Evolutionary conservation across 2,113 vertebrate species (phyloP).

Genomic region (Eupsittula cactorum): DNA sequence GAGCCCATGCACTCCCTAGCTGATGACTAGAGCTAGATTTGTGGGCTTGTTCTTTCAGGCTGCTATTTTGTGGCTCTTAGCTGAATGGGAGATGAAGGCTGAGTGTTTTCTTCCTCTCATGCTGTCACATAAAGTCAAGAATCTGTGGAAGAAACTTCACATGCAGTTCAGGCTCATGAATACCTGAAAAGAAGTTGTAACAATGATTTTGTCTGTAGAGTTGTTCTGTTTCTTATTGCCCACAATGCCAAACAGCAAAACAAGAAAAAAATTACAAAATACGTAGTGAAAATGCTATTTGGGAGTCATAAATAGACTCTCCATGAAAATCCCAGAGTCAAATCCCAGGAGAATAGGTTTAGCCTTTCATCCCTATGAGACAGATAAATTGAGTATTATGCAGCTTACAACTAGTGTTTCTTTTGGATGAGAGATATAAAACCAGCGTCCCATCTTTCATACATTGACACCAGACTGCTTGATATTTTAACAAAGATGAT

Average conservation of each 20-base stretch:
- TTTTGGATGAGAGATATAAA: neutral
- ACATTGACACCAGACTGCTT: neutral
- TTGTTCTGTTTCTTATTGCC: neutral
- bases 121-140: neutral
- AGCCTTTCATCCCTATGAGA: neutral
- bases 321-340: neutral
- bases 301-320: neutral
- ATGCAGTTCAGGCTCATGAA: neutral
- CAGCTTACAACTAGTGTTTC: neutral
- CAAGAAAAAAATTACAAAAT: neutral
- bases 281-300: neutral
- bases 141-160: neutral
- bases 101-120: neutral
- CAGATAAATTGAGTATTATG: neutral
- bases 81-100: neutral
- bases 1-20: neutral
- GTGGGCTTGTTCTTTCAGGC: neutral
- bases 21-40: neutral
- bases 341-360: neutral
- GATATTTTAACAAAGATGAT: neutral
- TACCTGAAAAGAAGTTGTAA: neutral
- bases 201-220: neutral
- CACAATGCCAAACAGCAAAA: neutral
- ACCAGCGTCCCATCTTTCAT: neutral
- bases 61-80: neutral